Percentiles rank a stretch among this genome's conserved stretches.
These are phyloP conservation scores for Spodoptera littoralis DNA, from an alignment of 2,888 invertebrate species.

Conservation along the genomic window DNA sequence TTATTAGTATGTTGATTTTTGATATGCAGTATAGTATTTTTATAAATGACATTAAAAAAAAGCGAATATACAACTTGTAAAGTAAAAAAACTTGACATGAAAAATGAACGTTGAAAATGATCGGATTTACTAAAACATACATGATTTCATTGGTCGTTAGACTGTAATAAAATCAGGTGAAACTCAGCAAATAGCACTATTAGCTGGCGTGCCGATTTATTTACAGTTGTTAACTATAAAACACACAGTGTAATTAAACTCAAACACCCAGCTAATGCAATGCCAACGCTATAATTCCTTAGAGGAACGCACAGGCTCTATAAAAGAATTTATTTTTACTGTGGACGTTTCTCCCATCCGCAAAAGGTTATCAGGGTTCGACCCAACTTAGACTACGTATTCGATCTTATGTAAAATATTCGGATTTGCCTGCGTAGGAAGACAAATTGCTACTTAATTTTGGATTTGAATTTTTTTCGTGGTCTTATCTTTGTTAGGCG, in stretches of 20 bases:
- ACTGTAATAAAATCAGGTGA: neutral
- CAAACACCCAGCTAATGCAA: conserved; percentile 12
- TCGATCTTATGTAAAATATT: conserved; percentile 53
- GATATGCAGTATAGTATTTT: too few species aligned
- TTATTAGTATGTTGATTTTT: too few species aligned
- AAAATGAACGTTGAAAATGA: too few species aligned
- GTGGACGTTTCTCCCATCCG: conserved; percentile 21
- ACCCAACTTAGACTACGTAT: conserved; percentile 41
- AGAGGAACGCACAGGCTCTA: conserved; percentile 13
- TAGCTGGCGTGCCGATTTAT: conserved; percentile 5
- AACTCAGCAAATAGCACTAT: neutral
- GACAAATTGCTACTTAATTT: conserved; percentile 55
- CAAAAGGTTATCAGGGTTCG: conserved; percentile 40
- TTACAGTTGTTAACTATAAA: conserved; percentile 6
- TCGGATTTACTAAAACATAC: too few species aligned
- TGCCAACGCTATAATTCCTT: conserved; percentile 18
- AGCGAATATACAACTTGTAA: too few species aligned
- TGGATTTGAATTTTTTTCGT: conserved; percentile 42
- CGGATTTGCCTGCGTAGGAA: conserved; percentile 44
- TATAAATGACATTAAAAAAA: too few species aligned
- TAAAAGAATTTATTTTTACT: conserved; percentile 48
- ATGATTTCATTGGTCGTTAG: too few species aligned
- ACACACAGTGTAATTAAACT: conserved; percentile 22
- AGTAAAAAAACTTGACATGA: too few species aligned
- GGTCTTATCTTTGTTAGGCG: conserved; percentile 30